A percentile compares a stretch with the other conserved stretches of the same genome.
These are phyloP conservation scores for Tetranychus cinnabarinus DNA, from an alignment of 1,140 invertebrate genomes.

Conservation along the genomic window DNA sequence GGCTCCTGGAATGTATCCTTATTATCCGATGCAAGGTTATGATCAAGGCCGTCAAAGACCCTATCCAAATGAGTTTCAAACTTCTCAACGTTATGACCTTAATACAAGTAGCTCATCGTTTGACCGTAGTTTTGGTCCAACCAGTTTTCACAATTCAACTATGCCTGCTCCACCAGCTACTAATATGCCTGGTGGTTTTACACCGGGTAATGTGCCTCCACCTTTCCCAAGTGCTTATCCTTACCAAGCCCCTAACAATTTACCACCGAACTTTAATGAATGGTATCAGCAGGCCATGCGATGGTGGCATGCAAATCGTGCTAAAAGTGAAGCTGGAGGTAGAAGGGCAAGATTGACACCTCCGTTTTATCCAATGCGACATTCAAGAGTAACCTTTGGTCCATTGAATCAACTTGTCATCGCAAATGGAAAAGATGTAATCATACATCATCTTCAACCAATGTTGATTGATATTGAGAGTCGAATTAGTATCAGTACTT, in stretches of 20 bases:
- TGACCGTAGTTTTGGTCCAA: too few relatives aligned
- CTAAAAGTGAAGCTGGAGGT: not conserved
- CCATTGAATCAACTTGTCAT: not conserved
- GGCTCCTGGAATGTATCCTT: too few relatives aligned
- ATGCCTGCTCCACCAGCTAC: too few relatives aligned
- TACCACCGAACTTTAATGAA: not conserved
- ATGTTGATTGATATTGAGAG: not conserved
- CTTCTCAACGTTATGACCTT: too few relatives aligned
- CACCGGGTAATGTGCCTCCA: not conserved
- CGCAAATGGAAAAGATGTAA: not conserved
- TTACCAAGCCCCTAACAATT: not conserved
- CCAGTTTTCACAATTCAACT: too few relatives aligned
- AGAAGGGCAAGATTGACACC: not conserved
- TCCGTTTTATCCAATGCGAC: not conserved
- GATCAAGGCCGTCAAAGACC: too few relatives aligned
- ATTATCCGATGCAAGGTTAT: too few relatives aligned
- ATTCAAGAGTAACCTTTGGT: not conserved
- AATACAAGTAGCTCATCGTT: too few relatives aligned
- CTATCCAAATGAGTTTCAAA: too few relatives aligned
- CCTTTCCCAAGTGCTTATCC: not conserved
- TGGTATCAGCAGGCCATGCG: not conserved
- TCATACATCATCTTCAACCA: not conserved
- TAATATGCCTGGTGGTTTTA: too few relatives aligned
- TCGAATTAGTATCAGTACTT: not conserved
- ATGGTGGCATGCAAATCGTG: not conserved